Percentiles rank a stretch among this genome's conserved stretches.
phyloP scores from a whole-genome alignment of 2,888 invertebrate genomes.

The Dione vanillae region DNA sequence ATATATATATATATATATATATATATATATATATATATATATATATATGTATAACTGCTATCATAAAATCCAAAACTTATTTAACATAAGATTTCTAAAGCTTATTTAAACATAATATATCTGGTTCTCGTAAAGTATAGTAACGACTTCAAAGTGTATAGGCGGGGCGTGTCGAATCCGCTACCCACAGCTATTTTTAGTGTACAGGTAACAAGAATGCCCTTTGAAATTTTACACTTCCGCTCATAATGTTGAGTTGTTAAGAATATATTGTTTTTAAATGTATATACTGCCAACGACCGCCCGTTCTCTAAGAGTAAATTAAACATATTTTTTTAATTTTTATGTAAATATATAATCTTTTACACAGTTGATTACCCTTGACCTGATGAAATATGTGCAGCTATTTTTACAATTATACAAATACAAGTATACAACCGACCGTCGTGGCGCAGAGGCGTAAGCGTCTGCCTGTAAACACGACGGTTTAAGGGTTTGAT shows the following conservation, averaged over 20 bases:
- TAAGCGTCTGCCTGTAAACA: no score
- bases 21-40: no score
- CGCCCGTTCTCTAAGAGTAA: conserved; percentile 19
- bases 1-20: no score
- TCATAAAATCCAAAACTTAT: not conserved
- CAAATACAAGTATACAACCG: no score
- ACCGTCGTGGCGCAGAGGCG: no score
- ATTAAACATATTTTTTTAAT: no score
- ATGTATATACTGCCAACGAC: conserved; percentile 47
- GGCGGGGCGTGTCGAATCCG: conserved; percentile 61
- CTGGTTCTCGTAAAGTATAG: conserved; percentile 50
- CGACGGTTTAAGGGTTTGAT: no score
- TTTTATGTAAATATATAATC: no score
- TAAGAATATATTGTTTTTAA: conserved; percentile 50
- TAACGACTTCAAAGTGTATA: conserved; percentile 61
- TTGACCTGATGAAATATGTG: no score
- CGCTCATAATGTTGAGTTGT: conserved; percentile 66
- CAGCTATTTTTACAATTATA: no score
- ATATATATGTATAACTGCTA: no score
- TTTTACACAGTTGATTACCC: no score
- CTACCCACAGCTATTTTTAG: conserved; percentile 68
- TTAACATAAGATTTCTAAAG: not conserved
- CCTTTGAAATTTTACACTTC: conserved; percentile 82
- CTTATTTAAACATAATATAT: not conserved
- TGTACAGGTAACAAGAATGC: conserved; percentile 82